Conservation (phyloP, 2,113 vertebrate genomes). For the rat (Rattus norvegicus) region GRCr8 NC_086035.1:8340501-8341000, state of each 20-base stretch:
- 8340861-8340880: no score
- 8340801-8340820: not conserved
- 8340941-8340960: no score
- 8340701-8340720: not conserved
- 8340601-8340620: not conserved
- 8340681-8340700: not conserved
- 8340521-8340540: not conserved
- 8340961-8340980: no score
- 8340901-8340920: no score
- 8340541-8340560: not conserved
- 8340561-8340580: not conserved
- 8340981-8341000: no score
- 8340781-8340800: not conserved
- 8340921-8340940: no score
- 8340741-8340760: not conserved
- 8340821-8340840: not conserved
- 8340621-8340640: not conserved
- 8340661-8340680: no score
- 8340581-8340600: not conserved
- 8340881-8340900: no score
- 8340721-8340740: not conserved
- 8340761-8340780: not conserved
- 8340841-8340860: not conserved
- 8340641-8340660: not conserved
- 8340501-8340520: not conserved